Evolutionary conservation across 2,888 invertebrate species (phyloP), one percentile per base, ranked within the genome.

Genomic region (Hydrotaea cyrtoneurina): DNA sequence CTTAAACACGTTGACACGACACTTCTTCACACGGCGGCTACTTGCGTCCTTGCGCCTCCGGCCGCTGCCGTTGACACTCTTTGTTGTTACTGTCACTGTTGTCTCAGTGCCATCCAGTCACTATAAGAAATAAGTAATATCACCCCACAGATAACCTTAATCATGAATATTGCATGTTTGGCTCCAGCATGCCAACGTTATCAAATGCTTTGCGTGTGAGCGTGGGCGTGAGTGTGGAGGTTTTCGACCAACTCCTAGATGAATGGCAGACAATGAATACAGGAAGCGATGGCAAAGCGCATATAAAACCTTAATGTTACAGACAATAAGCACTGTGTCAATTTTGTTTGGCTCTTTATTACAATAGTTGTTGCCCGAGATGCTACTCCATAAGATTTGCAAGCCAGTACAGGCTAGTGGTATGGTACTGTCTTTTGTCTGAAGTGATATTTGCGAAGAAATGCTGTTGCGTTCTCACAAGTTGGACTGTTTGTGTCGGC

Each of bases 291-390:
- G 39, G 15, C 21, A 66, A 79, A 84, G 76, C 69, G 74, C 55
- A 78, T 77, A 69, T 73, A 75, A 84, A 80, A 36, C 78, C 74
- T 82, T 66, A 86, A 85, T 83, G 85, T 86, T 86, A 83, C 83
- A 76, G 81, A 83, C 85, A 86, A 86, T 84, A 86, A 85, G 79
- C 80, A 79, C 80, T 69, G 80, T 74, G 82, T 84, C 82, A 85
- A 82, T 83, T 86, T 75, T 85, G 53, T 77, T 73, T 74, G 62
- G 39, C 31, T 66, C 81, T 75, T 21, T 55, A 69, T 71, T 57
- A 21, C 13, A 31, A 31, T 31, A 31, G 31, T 23, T 71, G 7
- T 66, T 21, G 31, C 13, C 1, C 19, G 62, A 19, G 36, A 15
- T 64, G 64, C 36, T 36, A 7, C 26, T 31, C n/a, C n/a, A n/a